Conservation (phyloP, 1,140 invertebrate species). For the Drosophila eugracilis region DNA sequence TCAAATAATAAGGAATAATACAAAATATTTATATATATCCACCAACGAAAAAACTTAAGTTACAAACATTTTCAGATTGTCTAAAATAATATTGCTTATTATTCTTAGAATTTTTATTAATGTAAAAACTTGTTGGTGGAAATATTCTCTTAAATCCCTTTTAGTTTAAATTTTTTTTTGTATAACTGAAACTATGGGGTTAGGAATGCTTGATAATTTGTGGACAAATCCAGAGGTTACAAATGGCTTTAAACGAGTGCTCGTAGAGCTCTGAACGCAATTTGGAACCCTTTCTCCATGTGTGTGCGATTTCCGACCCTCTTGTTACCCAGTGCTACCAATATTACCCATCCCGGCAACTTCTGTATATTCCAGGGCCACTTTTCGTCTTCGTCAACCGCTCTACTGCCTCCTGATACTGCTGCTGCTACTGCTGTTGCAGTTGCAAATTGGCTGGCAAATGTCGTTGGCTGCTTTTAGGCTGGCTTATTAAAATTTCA, state of each 20-base stretch:
- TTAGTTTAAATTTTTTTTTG: not conserved
- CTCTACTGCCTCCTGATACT: no score
- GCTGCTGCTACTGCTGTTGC: conserved; percentile 30
- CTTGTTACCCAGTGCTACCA: conserved; percentile 17
- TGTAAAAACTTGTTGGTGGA: no score
- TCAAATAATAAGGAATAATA: no score
- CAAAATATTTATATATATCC: no score
- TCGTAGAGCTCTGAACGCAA: not conserved
- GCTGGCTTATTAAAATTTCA: conserved; percentile 81
- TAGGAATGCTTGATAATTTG: conserved; percentile 1
- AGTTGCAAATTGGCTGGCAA: conserved; percentile 80
- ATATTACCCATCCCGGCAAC: conserved; percentile 22
- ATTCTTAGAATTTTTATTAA: no score
- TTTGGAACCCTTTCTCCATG: conserved; percentile 10
- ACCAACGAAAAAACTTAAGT: no score
- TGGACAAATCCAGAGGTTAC: not conserved
- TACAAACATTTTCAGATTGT: no score
- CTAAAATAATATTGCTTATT: no score
- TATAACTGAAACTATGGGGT: not conserved
- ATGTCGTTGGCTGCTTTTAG: conserved; percentile 77
- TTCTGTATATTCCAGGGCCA: conserved; percentile 44
- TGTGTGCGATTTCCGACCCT: conserved; percentile 16
- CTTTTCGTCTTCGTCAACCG: conserved; percentile 75
- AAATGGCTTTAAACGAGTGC: not conserved
- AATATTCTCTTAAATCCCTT: no score